phyloP scores from a whole-genome alignment of 2,113 vertebrate species.

The Hiodon alosoides region DNA sequence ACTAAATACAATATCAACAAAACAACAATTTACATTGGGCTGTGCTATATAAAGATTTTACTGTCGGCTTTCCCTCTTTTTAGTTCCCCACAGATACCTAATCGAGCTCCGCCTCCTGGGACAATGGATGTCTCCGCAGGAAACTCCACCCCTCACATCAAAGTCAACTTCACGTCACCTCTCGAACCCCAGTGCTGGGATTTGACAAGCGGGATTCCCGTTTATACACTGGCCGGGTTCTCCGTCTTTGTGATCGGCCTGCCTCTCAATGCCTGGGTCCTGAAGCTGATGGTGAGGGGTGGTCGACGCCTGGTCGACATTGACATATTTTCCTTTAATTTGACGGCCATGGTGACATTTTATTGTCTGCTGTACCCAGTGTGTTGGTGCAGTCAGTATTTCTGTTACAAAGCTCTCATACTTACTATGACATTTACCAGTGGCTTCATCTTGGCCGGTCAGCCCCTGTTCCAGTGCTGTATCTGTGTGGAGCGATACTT shows the following conservation, averaged over 20 bases:
- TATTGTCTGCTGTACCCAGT: not conserved
- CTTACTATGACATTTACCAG: not conserved
- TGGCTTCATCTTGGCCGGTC: not conserved
- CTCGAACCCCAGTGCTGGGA: too few species aligned
- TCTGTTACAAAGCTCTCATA: not conserved
- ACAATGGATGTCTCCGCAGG: not conserved
- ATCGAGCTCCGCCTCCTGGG: not conserved
- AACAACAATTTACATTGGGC: too few species aligned
- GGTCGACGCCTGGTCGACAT: not conserved
- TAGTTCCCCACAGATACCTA: not conserved
- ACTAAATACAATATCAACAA: too few species aligned
- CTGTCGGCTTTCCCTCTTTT: not conserved
- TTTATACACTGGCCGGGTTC: too few species aligned
- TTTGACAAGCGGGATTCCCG: too few species aligned
- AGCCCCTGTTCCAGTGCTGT: not conserved
- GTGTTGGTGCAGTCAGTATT: not conserved
- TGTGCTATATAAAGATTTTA: not conserved
- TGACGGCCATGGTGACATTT: not conserved
- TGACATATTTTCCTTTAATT: slow-evolving; percentile 15
- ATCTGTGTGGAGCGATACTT: slow-evolving; percentile 5
- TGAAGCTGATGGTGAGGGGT: not conserved
- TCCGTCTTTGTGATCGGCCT: not conserved
- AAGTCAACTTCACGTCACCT: too few species aligned
- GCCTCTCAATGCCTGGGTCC: not conserved
- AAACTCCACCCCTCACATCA: not conserved